These are phyloP conservation scores for Alloplasta piceator DNA, from an alignment of 2,888 invertebrate species.

Conservation along the genomic window DNA sequence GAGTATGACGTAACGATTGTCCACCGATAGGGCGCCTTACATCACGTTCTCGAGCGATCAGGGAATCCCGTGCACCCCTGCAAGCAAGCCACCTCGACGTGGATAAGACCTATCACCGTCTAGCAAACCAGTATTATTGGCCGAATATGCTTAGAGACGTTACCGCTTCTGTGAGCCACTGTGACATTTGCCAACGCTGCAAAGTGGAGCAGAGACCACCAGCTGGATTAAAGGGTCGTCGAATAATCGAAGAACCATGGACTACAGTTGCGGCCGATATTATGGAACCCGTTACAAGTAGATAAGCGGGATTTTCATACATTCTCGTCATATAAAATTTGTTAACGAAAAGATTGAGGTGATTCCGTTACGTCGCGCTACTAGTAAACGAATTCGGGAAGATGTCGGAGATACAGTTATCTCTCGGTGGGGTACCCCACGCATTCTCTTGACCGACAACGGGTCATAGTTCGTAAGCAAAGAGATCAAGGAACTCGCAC, in stretches of 20 bases:
- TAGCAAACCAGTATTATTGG: background rate
- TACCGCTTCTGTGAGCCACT: background rate
- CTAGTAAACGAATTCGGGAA: slow-evolving; percentile 34
- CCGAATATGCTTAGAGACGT: slow-evolving; percentile 1
- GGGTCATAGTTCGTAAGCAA: slow-evolving; percentile 42
- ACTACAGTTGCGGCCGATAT: slow-evolving; percentile 9
- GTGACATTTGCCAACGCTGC: slow-evolving; percentile 26
- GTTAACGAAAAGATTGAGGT: slow-evolving; percentile 63
- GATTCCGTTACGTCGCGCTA: slow-evolving; percentile 57
- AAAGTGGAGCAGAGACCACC: slow-evolving; percentile 3
- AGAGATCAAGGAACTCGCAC: background rate
- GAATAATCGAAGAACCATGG: slow-evolving; percentile 21
- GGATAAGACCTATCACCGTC: slow-evolving; percentile 11
- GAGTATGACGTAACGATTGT: slow-evolving; percentile 54
- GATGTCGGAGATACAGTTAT: slow-evolving; percentile 46
- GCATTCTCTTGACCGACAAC: slow-evolving; percentile 30
- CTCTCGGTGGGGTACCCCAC: slow-evolving; percentile 35
- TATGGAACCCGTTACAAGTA: background rate
- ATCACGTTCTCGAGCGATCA: slow-evolving; percentile 1
- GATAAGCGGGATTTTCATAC: background rate
- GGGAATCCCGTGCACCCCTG: background rate
- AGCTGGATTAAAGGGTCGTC: slow-evolving; percentile 18
- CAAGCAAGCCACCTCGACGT: slow-evolving; percentile 19
- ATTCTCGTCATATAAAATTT: slow-evolving; percentile 29
- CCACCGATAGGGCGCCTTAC: slow-evolving; percentile 45